Base-by-base conservation (phyloP, 2,113 vertebrate genomes). In the Channa argus region DNA sequence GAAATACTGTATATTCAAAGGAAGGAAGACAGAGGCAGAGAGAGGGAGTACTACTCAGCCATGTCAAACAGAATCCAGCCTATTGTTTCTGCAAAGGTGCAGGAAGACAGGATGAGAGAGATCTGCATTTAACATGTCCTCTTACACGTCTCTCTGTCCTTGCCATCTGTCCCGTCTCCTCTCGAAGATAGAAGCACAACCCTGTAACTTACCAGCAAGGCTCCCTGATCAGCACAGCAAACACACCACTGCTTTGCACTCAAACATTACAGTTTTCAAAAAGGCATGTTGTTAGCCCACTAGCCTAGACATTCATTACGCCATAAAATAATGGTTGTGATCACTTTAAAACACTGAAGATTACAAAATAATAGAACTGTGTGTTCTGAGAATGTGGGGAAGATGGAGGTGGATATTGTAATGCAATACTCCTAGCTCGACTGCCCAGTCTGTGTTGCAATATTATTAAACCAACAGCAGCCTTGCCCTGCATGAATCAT, bases 31-130 rank as follows among this genome's bases (percentile, higher is more conserved):
- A 50, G 74, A 70, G 67, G 54, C 46, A 52, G 63, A 61, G 59
- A 37, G 33, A 63, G 45, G 75, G 36, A 47, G 7, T 9, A 56
- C 73, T 54, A 59, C 74, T 81, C 74, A 65, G 84, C 88, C 89
- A 80, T 87, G 86, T 91, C 88, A 92, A 90, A 85, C 76, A 89
- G 76, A 89, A 80, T 59, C 52, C 56, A 39, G 63, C 51, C 74
- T 53, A 80, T 90, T 90, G 84, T 91, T 73, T 89, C 67, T 71
- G 75, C 80, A 61, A 11, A 61, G 77, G 82, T 14, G 14, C 47
- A 33, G 43, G 51, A 24, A 77, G 82, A 74, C 50, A 4, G 38
- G 5, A 62, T 60, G 6, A 69, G 69, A 75, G 14, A 64, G 51
- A 86, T 92, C 89, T 88, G 82, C 80, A 88, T 88, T 85, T 60